phyloP scores from a whole-genome alignment of 2,113 vertebrate species.

The Actenoides hombroni region DNA sequence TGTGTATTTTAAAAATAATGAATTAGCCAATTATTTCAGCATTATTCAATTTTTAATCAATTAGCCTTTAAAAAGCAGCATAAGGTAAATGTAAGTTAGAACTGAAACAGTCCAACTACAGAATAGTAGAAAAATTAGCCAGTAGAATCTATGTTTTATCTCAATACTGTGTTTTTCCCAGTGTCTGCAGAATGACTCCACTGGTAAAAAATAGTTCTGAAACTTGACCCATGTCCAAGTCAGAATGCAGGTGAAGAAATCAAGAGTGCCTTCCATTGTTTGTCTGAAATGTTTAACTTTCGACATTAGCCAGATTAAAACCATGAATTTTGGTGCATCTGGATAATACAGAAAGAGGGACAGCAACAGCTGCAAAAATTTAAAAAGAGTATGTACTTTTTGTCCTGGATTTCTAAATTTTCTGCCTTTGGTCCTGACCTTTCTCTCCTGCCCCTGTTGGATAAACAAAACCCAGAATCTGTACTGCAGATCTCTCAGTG shows the following conservation, averaged over 20 bases:
- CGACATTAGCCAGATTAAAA: constrained; percentile 20
- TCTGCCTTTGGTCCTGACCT: constrained; percentile 22
- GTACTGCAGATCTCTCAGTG: not conserved
- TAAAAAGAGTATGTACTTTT: not conserved
- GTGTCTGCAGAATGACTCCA: not conserved
- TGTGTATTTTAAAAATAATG: not conserved
- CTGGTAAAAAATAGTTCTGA: not conserved
- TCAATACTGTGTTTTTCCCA: not conserved
- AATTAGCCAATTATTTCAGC: not conserved
- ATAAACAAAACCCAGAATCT: not conserved
- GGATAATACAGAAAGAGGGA: not conserved
- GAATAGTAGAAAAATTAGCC: not conserved
- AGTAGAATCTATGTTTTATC: not conserved
- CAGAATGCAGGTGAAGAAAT: constrained; percentile 37
- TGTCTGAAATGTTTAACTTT: not conserved
- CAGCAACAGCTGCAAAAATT: constrained; percentile 5
- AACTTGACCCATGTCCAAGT: not conserved
- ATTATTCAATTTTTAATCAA: not conserved
- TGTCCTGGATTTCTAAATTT: constrained; percentile 18
- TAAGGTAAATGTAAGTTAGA: not conserved
- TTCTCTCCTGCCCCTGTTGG: not conserved
- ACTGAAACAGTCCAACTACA: not conserved
- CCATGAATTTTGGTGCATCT: not conserved
- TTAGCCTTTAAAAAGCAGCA: not conserved
- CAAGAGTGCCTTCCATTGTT: not conserved